Evolutionary conservation across 2,888 invertebrate genomes (phyloP).

Genomic region (Brachylomia viminalis): DNA sequence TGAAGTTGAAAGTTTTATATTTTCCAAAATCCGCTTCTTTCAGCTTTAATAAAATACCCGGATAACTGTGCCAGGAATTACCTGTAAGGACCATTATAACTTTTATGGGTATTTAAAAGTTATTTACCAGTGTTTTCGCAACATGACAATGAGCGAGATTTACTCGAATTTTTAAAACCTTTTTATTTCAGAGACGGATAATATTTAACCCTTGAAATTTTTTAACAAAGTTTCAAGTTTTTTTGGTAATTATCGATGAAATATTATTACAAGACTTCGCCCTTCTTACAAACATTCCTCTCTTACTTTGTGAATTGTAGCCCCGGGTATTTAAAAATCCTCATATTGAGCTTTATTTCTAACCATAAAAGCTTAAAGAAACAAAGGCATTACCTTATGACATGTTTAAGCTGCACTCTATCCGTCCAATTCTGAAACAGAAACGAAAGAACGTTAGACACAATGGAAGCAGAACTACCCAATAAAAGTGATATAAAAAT

Average conservation of each 20-base stretch:
- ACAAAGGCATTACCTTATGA: constrained; percentile 76
- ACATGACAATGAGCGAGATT: constrained; percentile 15
- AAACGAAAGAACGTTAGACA: constrained; percentile 67
- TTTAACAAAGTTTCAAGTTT: background rate
- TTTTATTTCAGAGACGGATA: background rate
- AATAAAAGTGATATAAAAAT: constrained; percentile 82
- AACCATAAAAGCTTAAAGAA: background rate
- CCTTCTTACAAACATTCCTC: background rate
- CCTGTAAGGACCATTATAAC: constrained; percentile 47
- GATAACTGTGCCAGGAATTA: constrained; percentile 43
- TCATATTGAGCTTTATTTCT: background rate
- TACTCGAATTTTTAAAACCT: background rate
- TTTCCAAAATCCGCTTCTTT: constrained; percentile 46
- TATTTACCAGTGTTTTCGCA: constrained; percentile 30
- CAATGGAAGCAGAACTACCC: constrained; percentile 42
- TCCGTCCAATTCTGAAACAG: constrained; percentile 73
- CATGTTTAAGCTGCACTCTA: constrained; percentile 76
- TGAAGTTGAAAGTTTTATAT: constrained; percentile 51
- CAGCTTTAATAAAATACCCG: constrained; percentile 48
- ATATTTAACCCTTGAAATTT: background rate
- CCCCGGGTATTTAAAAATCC: background rate
- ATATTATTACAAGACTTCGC: too few relatives aligned
- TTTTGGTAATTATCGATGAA: background rate
- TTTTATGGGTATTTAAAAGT: constrained; percentile 46
- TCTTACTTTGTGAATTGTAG: background rate